A percentile compares a stretch with the other conserved stretches of the same genome.
Conservation (phyloP, 2,797 vertebrate species). For the Cossypha niveicapilla region DNA sequence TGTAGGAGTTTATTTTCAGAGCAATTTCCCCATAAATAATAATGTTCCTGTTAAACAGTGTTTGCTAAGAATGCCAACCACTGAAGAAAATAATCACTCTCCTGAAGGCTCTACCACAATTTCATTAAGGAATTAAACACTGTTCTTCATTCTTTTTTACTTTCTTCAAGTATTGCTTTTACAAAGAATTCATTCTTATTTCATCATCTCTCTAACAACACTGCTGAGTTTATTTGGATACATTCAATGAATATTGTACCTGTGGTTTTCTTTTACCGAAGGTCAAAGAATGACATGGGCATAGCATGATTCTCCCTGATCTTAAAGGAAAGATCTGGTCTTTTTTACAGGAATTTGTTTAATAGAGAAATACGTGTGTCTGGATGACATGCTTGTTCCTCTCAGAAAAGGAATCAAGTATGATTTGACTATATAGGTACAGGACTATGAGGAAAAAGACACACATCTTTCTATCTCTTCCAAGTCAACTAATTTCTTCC, state of each 20-base stretch:
- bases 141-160: background rate
- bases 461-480: background rate
- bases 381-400: background rate
- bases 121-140: constrained; percentile 27
- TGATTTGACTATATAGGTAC: background rate
- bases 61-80: background rate
- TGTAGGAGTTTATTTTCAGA: constrained; percentile 21
- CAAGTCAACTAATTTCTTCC: background rate
- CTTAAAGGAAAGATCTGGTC: background rate
- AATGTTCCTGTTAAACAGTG: background rate
- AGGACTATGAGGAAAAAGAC: background rate
- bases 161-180: background rate
- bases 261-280: constrained; percentile 14
- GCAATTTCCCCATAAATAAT: constrained; percentile 16
- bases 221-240: background rate
- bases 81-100: background rate
- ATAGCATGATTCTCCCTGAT: background rate
- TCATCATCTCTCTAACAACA: background rate
- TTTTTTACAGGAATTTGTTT: background rate
- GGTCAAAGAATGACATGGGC: background rate
- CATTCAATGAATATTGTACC: background rate
- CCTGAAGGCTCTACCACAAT: background rate
- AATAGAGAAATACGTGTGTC: background rate
- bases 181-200: background rate
- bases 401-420: background rate